Evolutionary conservation across 2,888 invertebrate species (phyloP).

Genomic region (Pheosia tremula): DNA sequence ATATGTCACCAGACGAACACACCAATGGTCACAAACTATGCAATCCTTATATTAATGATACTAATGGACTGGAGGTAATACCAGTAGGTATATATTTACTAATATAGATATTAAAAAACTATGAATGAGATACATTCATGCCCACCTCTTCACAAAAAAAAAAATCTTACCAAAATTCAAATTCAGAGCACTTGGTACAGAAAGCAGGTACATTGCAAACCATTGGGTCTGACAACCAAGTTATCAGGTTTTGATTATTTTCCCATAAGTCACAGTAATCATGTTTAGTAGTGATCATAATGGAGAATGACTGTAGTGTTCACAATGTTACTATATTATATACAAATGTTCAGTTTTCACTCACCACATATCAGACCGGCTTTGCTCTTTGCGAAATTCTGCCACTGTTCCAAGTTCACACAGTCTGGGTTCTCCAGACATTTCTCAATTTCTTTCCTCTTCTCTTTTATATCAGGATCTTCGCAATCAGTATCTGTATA

Average conservation of each 20-base stretch:
- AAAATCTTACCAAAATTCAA: no score
- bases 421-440: slow-evolving; percentile 76
- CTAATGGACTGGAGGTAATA: no score
- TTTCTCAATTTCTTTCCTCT: slow-evolving; percentile 85
- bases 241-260: background rate
- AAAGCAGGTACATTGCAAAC: no score
- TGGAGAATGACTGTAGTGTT: slow-evolving; percentile 17
- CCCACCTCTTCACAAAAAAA: no score
- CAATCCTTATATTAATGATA: no score
- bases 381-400: slow-evolving; percentile 85
- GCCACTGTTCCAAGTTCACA: slow-evolving; percentile 82
- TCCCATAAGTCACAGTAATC: slow-evolving; percentile 2
- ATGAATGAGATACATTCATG: no score
- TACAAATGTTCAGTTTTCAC: slow-evolving; percentile 24
- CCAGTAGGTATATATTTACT: no score
- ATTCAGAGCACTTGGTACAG: no score
- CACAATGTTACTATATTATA: slow-evolving; percentile 13
- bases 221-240: no score
- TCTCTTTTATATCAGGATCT: slow-evolving; percentile 85
- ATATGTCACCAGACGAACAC: no score
- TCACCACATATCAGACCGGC: slow-evolving; percentile 88
- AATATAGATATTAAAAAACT: no score
- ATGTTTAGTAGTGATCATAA: slow-evolving; percentile 11
- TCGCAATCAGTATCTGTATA: slow-evolving; percentile 83
- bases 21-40: no score